phyloP scores from a whole-genome alignment of 1,140 invertebrate genomes.

The Sesamia nonagrioides region DNA sequence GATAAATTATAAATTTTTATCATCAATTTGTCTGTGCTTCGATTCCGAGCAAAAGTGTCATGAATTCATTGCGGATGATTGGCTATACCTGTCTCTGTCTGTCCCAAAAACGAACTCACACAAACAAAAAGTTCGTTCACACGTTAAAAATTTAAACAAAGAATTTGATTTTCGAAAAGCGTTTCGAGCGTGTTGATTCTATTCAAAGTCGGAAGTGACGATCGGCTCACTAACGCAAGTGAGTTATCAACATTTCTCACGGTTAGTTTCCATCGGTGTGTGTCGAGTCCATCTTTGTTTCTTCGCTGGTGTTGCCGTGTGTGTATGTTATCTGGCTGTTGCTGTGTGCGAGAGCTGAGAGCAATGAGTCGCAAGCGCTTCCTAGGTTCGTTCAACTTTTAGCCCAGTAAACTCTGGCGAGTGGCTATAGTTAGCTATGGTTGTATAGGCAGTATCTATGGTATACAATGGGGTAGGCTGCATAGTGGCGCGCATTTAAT shows the following conservation, averaged over 20 bases:
- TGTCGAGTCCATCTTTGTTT: constrained; percentile 70
- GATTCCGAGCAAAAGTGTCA: constrained; percentile 49
- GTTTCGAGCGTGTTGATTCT: constrained; percentile 58
- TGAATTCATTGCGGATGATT: constrained; percentile 52
- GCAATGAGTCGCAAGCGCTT: constrained; percentile 74
- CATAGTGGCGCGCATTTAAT: constrained; percentile 53
- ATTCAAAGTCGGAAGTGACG: constrained; percentile 82
- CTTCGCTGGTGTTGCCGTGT: constrained; percentile 59
- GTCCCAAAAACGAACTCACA: constrained; percentile 53
- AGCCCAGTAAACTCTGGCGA: constrained; percentile 84
- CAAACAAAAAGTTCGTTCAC: constrained; percentile 56
- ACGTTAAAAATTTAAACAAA: constrained; percentile 56
- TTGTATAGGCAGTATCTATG: constrained; percentile 53
- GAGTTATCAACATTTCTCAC: constrained; percentile 87
- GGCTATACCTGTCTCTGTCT: constrained; percentile 48
- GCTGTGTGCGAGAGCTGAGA: constrained; percentile 80
- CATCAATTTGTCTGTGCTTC: constrained; percentile 57
- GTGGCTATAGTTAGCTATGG: constrained; percentile 64
- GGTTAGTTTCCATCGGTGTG: constrained; percentile 77
- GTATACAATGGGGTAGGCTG: constrained; percentile 58
- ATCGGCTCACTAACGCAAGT: constrained; percentile 82
- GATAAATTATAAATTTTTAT: constrained; percentile 54
- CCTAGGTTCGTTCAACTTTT: constrained; percentile 86
- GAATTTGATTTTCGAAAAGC: constrained; percentile 59
- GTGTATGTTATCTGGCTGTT: constrained; percentile 65